A percentile compares a stretch with the other conserved stretches of the same genome.
These are phyloP conservation scores for Spilosoma lubricipeda DNA, from an alignment of 2,888 invertebrate species.

Conservation along the genomic window DNA sequence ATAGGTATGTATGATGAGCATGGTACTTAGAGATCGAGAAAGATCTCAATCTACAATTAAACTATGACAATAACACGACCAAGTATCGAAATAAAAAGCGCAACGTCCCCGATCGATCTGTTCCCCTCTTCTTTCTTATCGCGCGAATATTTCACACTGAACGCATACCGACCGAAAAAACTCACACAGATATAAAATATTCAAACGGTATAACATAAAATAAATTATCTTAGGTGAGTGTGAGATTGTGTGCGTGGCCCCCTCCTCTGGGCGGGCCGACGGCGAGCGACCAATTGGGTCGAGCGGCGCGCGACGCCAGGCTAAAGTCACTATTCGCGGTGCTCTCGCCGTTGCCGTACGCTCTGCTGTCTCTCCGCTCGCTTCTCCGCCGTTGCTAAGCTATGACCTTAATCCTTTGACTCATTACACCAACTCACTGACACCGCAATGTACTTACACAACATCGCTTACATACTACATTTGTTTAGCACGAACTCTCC, in stretches of 20 bases:
- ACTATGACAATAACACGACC: slow-evolving; percentile 71
- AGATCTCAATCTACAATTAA: slow-evolving; percentile 62
- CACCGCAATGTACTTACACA: slow-evolving; percentile 38
- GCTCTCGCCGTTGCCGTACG: slow-evolving; percentile 62
- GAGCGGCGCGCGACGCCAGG: slow-evolving; percentile 85
- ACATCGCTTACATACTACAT: slow-evolving; percentile 14
- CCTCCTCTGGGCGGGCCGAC: slow-evolving; percentile 82
- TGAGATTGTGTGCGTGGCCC: slow-evolving; percentile 81
- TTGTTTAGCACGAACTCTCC: slow-evolving; percentile 6
- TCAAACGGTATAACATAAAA: slow-evolving; percentile 87
- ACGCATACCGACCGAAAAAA: slow-evolving; percentile 85
- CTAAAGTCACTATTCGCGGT: slow-evolving; percentile 75
- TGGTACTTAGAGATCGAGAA: neutral
- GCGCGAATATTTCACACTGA: slow-evolving; percentile 86
- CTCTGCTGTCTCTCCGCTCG: slow-evolving; percentile 43
- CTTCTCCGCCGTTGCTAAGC: slow-evolving; percentile 55
- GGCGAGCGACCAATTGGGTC: slow-evolving; percentile 83
- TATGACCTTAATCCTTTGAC: slow-evolving; percentile 64
- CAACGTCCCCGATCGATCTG: slow-evolving; percentile 84
- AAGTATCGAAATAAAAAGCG: slow-evolving; percentile 81
- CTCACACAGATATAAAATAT: slow-evolving; percentile 87
- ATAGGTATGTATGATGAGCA: too few relatives aligned
- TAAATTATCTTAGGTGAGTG: slow-evolving; percentile 86
- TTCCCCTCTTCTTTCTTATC: slow-evolving; percentile 86
- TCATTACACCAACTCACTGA: slow-evolving; percentile 53